These are phyloP conservation scores for Madoqua kirkii DNA, from an alignment of 2,113 vertebrate genomes.

Conservation along the genomic window DNA sequence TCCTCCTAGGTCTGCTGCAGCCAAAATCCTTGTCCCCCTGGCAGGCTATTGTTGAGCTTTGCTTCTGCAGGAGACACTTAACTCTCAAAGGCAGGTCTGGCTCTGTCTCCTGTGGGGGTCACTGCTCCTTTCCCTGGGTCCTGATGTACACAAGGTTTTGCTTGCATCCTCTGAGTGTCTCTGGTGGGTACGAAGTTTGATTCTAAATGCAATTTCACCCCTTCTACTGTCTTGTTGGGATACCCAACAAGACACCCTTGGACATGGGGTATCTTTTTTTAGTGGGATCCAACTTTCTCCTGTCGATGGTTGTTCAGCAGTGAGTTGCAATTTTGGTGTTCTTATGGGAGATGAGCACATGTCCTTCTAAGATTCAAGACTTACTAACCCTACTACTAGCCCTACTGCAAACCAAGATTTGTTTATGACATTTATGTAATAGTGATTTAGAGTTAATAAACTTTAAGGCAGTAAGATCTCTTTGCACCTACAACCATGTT, in stretches of 20 bases:
- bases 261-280: not conserved
- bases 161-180: not conserved
- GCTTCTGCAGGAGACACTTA: not conserved
- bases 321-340: not conserved
- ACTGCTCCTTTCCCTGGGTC: not conserved
- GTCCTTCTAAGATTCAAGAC: not conserved
- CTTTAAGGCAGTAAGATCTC: not conserved
- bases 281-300: not conserved
- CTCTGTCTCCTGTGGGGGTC: not conserved
- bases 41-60: no score
- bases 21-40: not conserved
- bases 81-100: not conserved
- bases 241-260: not conserved
- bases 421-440: not conserved
- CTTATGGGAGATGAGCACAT: not conserved
- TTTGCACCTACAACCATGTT: not conserved
- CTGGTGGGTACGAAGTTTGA: not conserved
- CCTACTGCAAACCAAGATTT: not conserved
- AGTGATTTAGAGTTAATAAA: conserved; percentile 12
- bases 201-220: not conserved
- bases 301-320: not conserved
- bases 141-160: not conserved
- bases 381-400: not conserved
- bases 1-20: not conserved
- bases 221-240: not conserved